phyloP scores from a whole-genome alignment of 2,888 invertebrate genomes.

The Uropetala carovei region DNA sequence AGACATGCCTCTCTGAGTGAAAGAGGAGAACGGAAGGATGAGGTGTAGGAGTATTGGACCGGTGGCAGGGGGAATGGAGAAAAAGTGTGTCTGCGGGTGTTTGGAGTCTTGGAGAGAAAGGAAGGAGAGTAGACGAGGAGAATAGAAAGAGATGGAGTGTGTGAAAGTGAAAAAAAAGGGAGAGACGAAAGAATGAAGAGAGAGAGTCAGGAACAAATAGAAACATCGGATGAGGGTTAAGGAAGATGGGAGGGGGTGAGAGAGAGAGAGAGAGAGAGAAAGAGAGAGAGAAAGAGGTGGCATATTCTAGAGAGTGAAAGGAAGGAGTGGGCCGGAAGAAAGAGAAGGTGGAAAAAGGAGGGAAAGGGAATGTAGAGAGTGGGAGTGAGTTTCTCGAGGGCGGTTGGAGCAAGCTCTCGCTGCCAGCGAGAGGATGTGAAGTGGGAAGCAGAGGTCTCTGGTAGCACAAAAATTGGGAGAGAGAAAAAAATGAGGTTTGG shows the following conservation, averaged over 20 bases:
- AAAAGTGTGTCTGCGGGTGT: neutral
- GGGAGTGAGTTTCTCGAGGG: neutral
- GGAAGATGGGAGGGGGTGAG: neutral
- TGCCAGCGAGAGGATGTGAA: neutral
- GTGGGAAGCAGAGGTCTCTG: neutral
- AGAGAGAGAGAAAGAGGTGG: neutral
- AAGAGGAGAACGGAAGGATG: neutral
- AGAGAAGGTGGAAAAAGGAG: neutral
- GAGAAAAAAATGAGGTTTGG: no score
- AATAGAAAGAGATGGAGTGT: neutral
- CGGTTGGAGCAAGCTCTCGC: no score
- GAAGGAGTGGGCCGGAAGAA: neutral
- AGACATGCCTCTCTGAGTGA: no score
- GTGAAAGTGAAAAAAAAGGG: neutral
- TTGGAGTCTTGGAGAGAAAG: neutral
- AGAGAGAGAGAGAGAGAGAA: neutral
- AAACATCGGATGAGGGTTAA: neutral
- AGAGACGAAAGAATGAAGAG: neutral
- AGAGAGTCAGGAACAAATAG: no score
- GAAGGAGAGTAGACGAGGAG: no score
- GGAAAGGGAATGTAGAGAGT: neutral
- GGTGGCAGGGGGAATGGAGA: neutral
- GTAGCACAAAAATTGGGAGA: no score
- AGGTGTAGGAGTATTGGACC: neutral
- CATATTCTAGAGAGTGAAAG: neutral